These are phyloP conservation scores for Eristalis tenax DNA, from an alignment of 2,888 invertebrate species.

Conservation along the genomic window DNA sequence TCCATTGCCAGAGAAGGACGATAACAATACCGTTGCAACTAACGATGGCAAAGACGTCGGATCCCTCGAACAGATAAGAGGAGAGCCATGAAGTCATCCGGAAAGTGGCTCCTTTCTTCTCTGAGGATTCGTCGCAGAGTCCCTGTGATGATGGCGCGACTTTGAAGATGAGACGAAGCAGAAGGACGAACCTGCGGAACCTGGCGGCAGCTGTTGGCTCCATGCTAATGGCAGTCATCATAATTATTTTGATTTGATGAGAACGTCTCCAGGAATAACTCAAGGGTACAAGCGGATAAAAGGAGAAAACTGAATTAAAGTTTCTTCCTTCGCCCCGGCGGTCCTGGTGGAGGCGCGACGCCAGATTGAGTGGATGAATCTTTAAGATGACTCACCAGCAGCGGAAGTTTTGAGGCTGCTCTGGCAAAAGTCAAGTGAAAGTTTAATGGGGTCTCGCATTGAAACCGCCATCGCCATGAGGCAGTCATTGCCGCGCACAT, in stretches of 20 bases:
- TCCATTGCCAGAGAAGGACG: neutral
- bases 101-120: conserved; percentile 39
- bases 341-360: neutral
- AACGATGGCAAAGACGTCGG: conserved; percentile 20
- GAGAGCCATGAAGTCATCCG: conserved; percentile 10
- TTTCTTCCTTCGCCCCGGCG: neutral
- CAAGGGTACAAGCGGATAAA: conserved; percentile 16
- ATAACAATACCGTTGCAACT: neutral
- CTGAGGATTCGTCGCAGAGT: neutral
- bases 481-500: neutral
- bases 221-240: conserved; percentile 58
- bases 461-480: neutral
- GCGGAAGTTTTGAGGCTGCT: conserved; percentile 43
- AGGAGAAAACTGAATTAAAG: conserved; percentile 39
- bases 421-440: conserved; percentile 37
- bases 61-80: conserved; percentile 44
- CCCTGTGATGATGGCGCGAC: conserved; percentile 19
- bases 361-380: conserved; percentile 3
- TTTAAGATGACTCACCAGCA: conserved; percentile 17
- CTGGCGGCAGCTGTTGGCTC: conserved; percentile 3
- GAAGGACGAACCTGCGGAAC: neutral
- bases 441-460: conserved; percentile 33
- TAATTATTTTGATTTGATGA: conserved; percentile 59
- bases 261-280: conserved; percentile 24
- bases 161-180: neutral